Conservation (phyloP, 2,797 vertebrate genomes). For the Acrossocheilus fasciatus region DNA sequence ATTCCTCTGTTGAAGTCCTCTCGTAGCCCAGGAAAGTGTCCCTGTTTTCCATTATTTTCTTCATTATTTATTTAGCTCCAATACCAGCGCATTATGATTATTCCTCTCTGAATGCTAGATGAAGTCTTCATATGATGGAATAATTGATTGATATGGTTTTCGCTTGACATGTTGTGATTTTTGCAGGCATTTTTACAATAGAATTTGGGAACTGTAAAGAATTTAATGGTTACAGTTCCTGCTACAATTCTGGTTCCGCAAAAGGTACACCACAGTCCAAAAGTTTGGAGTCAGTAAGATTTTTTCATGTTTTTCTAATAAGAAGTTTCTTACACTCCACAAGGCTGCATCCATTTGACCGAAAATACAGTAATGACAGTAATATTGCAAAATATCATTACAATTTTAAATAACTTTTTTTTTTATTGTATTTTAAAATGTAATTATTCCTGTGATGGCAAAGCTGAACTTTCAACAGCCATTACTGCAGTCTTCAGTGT, state of each 20-base stretch:
- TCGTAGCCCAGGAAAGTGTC: constrained; percentile 25
- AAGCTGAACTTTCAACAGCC: neutral
- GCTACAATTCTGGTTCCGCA: neutral
- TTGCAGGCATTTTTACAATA: constrained; percentile 20
- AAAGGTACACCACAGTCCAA: neutral
- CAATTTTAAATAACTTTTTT: neutral
- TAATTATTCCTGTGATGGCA: neutral
- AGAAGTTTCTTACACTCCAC: neutral
- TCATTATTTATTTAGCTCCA: constrained; percentile 61
- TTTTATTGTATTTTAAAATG: neutral
- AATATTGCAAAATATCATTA: neutral
- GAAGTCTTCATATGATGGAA: constrained; percentile 43
- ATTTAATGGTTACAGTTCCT: neutral
- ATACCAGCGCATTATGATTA: constrained; percentile 50
- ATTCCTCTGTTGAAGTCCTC: constrained; percentile 55
- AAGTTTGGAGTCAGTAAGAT: neutral
- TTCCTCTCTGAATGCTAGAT: constrained; percentile 46
- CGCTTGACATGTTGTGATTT: constrained; percentile 42
- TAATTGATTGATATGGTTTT: constrained; percentile 46
- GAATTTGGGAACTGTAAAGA: neutral
- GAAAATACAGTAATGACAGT: neutral
- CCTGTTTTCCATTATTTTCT: constrained; percentile 56
- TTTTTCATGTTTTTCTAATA: neutral
- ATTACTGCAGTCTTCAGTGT: neutral
- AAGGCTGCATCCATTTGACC: neutral